A percentile compares a stretch with the other conserved stretches of the same genome.
Conservation (phyloP, 64 coral and sea anemone species). For the Actinia tenebrosa region DNA sequence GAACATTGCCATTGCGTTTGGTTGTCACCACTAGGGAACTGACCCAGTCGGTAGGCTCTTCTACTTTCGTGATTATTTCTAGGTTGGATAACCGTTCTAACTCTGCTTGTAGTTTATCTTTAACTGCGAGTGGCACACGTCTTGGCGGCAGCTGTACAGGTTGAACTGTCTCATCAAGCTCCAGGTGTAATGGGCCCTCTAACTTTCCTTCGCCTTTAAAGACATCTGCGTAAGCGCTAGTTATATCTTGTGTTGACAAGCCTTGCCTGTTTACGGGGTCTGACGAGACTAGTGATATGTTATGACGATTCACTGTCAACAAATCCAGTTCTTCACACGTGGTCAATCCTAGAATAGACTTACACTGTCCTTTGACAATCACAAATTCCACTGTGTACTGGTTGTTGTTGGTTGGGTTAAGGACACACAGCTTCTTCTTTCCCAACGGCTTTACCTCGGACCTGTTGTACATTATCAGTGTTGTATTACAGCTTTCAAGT, state of each 20-base stretch:
- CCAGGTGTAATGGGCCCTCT: slow-evolving; percentile 32
- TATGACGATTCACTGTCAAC: slow-evolving; percentile 13
- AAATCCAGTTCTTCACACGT: slow-evolving; percentile 14
- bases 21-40: slow-evolving; percentile 23
- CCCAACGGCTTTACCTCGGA: slow-evolving; percentile 32
- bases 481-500: too few species aligned
- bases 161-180: slow-evolving; percentile 34
- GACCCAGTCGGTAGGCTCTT: slow-evolving; percentile 45
- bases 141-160: slow-evolving; percentile 24
- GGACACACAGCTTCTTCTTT: slow-evolving; percentile 11
- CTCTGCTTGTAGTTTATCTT: slow-evolving; percentile 36
- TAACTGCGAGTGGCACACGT: slow-evolving; percentile 31
- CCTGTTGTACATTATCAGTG: too few species aligned
- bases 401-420: slow-evolving; percentile 17
- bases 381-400: too few species aligned
- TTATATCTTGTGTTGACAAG: too few species aligned
- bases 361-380: too few species aligned
- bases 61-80: slow-evolving; percentile 22
- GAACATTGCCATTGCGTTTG: slow-evolving; percentile 32
- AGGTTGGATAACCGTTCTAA: slow-evolving; percentile 35
- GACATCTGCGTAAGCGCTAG: slow-evolving; percentile 9
- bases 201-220: slow-evolving; percentile 31
- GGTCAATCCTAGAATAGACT: too few species aligned
- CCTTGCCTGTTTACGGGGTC: background rate
- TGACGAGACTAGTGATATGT: background rate